Evolutionary conservation across 2,888 invertebrate genomes (phyloP), one percentile per base, ranked within the genome.

Genomic region (Synergus umbraculus): DNA sequence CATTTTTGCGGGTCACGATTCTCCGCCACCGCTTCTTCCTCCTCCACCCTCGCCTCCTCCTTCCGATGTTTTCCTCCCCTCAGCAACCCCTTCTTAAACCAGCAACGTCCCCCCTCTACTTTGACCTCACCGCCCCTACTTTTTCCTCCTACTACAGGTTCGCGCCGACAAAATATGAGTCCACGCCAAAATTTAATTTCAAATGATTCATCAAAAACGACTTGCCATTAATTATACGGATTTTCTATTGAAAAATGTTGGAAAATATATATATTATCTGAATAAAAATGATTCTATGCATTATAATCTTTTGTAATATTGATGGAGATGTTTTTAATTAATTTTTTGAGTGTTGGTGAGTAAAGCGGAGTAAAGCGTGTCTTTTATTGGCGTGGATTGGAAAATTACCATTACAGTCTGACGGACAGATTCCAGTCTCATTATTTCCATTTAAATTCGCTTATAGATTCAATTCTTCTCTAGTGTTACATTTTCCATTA

Each of bases 1-100:
- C 49, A 12, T 46, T 67, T 67, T 46, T 65, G 76, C 76, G 46
- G 76, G 64, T 78, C 54, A 73, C 41, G 73, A 76, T 78, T 84
- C 83, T 78, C 77, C 78, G 69, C 78, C 79, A 58, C 77, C 82
- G 76, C 79, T 77, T 43, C 77, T 65, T 83, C 82, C 84, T 81
- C 22, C 22, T 22, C 22, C 22, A 22, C 22, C 22, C 22, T 1
- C 22, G 0, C 81, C 81, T 76, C 79, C 82, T 78, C 54, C 77
- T 43, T 63, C 41, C 65, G 64, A 78, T 18, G 60, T 77, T 77
- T 76, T 77, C 49, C 22, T 44, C 77, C 80, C 67, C 77, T 58
- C 73, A 54, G 4, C 37, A 37, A 18, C 78, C 78, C 60, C 65
- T 78, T 78, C 81, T 67, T 58, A 76, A 65, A 15, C 78, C 18